Evolutionary conservation across 2,888 invertebrate genomes (phyloP), one percentile per base, ranked within the genome.

Genomic region (Nomada goodeniana): DNA sequence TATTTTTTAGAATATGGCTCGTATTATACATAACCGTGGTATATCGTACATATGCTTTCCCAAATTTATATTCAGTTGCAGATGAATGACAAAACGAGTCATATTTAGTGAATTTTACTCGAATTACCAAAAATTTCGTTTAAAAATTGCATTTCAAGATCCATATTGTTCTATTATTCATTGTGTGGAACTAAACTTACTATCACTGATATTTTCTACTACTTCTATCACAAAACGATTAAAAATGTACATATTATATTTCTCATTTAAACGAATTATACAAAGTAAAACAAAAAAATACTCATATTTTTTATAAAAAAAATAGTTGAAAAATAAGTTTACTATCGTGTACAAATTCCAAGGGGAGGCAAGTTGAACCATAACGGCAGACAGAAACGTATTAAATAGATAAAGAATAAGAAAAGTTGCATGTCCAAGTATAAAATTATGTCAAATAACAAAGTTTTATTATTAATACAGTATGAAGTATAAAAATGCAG

Each of bases 281-380:
- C 47, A 44, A 65, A 80, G 65, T 67, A 61, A 57, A 59, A 68
- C 36, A 36, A 36, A 47, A 44, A 57, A 72, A 78, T 78, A 75
- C 59, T 78, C 75, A 26, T 82, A 84, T 80, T 76, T 82, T 81
- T 86, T 82, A 70, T 82, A 79, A 80, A 64, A 78, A 63, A 78
- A 36, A 63, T 84, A 76, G 63, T 73, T 64, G 71, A 53, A 68
- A 68, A 53, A 87, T 82, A 76, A 74, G 69, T 86, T 84, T 84
- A 84, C 74, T 80, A 65, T 78, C 82, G 82, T 86, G 82, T 82
- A 84, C 63, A 80, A 60, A 83, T 84, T 61, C 60, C 74, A 83
- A 60, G 29, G 15, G 59, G 52, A 68, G 29, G 10, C 36, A 63
- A 55, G 47, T 68, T 63, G 67, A 60, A 64, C 47, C 61, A 71